Base-by-base conservation (phyloP, 92 coral and sea anemone species). In the Virgularia gustaviana region DNA sequence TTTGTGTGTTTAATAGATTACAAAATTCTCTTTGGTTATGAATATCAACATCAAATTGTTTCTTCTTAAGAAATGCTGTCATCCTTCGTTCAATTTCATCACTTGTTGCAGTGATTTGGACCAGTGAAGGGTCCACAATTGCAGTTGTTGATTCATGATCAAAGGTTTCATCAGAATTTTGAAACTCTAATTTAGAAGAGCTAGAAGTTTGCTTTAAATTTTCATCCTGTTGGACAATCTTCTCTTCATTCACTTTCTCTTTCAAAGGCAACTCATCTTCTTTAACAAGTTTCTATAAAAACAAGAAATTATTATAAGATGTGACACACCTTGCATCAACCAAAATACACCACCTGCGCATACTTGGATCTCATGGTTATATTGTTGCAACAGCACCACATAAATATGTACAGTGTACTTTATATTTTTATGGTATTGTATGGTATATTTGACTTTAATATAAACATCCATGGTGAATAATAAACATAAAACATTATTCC, bases 21-120 rank as follows among this genome's bases (percentile, higher is more conserved):
- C 97, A 91, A 57, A 91, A 91, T 70, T 91, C 97, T 63, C 97
- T 85, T 39, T 64, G 88, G 76, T 92, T 92, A 28, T 86, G 86
- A 27, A 88, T 37, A 64, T 91, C 96, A 16, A 91, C 97, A 49
- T 91, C 97, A 24, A 79, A 72, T 54, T 85, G 88, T 77, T 91
- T 91, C 42, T 88, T 84, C 67, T 83, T 86, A 12, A 91, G 88
- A 56, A 91, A 91, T 16, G 97, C 95, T 22, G 92, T 71, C 45
- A 91, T 91, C 64, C 97, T 84, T 51, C 97, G 83, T 49, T 91
- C 90, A 57, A 91, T 89, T 89, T 91, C 97, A 4, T 81, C 57
- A 49, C 88, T 91, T 64, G 56, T 62, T 22, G 97, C 95, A 23
- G 83, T 91, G 23, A 91, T 95, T 84, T 91, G 97, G 34, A 91